phyloP scores from a whole-genome alignment of 1,140 invertebrate genomes.

The Procambarus clarkii region DNA sequence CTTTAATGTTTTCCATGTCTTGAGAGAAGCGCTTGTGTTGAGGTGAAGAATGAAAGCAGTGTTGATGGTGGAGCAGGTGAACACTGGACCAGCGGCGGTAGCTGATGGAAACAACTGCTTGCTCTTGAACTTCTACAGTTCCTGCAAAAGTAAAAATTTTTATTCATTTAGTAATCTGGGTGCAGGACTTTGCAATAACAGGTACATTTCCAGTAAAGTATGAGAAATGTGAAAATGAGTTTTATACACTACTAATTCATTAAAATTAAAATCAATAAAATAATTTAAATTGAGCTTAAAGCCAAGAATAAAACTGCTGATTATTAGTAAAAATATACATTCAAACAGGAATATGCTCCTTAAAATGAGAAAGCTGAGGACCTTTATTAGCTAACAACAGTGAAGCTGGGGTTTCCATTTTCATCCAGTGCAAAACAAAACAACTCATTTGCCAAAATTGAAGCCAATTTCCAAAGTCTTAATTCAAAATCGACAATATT shows the following conservation, averaged over 20 bases:
- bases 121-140: slow-evolving; percentile 87
- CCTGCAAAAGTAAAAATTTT: slow-evolving; percentile 72
- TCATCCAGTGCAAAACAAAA: too few species aligned
- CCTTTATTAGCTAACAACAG: too few species aligned
- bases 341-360: neutral
- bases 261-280: neutral
- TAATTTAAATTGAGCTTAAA: neutral
- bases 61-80: slow-evolving; percentile 89
- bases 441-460: too few species aligned
- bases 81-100: slow-evolving; percentile 89
- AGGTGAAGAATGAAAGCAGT: slow-evolving; percentile 90
- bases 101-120: slow-evolving; percentile 87
- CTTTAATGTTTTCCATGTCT: slow-evolving; percentile 73
- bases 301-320: neutral
- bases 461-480: too few species aligned
- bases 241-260: neutral
- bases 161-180: neutral
- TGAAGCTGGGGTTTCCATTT: too few species aligned
- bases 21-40: slow-evolving; percentile 86
- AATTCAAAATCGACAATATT: too few species aligned
- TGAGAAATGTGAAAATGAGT: neutral
- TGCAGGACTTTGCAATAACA: neutral
- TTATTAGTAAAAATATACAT: neutral
- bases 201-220: neutral
- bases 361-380: neutral